Base-by-base conservation (phyloP, 2,888 invertebrate species). In the Tetheella fluctuosa region DNA sequence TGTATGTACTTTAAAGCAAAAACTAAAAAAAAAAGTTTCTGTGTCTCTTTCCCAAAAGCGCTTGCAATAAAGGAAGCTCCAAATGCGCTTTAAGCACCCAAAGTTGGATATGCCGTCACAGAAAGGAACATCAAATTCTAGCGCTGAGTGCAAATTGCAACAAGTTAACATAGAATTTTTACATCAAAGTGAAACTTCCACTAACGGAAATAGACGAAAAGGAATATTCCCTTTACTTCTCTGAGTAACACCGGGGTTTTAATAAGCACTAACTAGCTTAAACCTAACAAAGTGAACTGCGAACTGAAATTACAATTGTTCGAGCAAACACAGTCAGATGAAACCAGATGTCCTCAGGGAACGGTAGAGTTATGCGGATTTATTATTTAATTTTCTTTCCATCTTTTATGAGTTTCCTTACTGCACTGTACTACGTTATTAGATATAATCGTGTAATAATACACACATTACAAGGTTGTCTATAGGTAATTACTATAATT, bases 61-160 rank as follows among this genome's bases (percentile, higher is more conserved):
- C 37, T 37, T 37, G 1, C 13, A 37, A 34, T 34, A 34, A 39
- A 6, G 5, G n/a, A 39, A n/a, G n/a, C n/a, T 34, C 13, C 34
- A 13, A 13, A 34, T 13, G 13, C 30, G 10, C 34, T 7, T 13
- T 34, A 13, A 2, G 34, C 34, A 34, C 13, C 34, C 39, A 39
- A 39, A 39, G n/a, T 39, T 39, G n/a, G 6, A n/a, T n/a, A 6
- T 39, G 6, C 39, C n/a, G n/a, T n/a, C n/a, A 5, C 39, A 39
- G 10, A 39, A 39, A 6, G n/a, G 39, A 39, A 39, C 37, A 37
- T 15, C 37, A 37, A 37, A 17, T 1, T 42, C 42, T 17, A 7
- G 7, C 48, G 48, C 48, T 10, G 48, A 20, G 48, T 48, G 48
- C 48, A 48, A 10, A 48, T 20, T 48, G 48, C 48, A 48, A 48